Percentiles rank a stretch among this genome's conserved stretches.
Conservation (phyloP, 2,797 vertebrate species). For the Coregonus sp. region DNA sequence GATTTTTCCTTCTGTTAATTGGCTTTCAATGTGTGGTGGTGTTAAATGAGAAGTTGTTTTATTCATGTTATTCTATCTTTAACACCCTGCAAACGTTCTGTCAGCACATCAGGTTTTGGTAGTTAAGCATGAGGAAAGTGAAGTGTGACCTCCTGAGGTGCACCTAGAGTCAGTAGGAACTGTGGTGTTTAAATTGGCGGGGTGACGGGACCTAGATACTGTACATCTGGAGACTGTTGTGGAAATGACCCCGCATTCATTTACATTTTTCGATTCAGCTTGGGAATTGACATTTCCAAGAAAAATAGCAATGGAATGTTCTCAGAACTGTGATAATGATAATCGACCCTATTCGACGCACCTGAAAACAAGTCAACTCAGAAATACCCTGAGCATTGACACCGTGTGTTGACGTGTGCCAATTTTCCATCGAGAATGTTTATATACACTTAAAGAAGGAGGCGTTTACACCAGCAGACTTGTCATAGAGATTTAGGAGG, state of each 20-base stretch:
- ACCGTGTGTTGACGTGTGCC: background rate
- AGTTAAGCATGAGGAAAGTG: conserved; percentile 23
- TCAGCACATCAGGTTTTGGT: conserved; percentile 48
- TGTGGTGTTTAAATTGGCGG: conserved; percentile 65
- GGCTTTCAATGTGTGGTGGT: conserved; percentile 30
- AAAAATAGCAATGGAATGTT: conserved; percentile 42
- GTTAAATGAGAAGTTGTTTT: conserved; percentile 45
- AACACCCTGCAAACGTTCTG: conserved; percentile 56
- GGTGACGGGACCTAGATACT: conserved; percentile 40
- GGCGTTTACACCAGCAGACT: background rate
- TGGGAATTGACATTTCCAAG: conserved; percentile 56
- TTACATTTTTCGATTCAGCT: conserved; percentile 39
- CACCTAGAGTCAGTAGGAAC: conserved; percentile 59
- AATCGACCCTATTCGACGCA: conserved; percentile 10
- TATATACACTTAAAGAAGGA: background rate
- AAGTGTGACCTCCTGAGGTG: background rate
- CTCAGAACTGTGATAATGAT: conserved; percentile 19
- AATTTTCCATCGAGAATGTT: conserved; percentile 1
- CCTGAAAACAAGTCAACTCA: conserved; percentile 17
- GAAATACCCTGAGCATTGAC: background rate
- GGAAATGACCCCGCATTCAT: conserved; percentile 53
- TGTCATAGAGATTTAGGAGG: background rate
- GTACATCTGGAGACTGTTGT: conserved; percentile 44
- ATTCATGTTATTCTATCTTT: conserved; percentile 60
- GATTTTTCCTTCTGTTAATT: conserved; percentile 17